phyloP scores from a whole-genome alignment of 2,113 vertebrate genomes.

The Dascyllus trimaculatus region DNA sequence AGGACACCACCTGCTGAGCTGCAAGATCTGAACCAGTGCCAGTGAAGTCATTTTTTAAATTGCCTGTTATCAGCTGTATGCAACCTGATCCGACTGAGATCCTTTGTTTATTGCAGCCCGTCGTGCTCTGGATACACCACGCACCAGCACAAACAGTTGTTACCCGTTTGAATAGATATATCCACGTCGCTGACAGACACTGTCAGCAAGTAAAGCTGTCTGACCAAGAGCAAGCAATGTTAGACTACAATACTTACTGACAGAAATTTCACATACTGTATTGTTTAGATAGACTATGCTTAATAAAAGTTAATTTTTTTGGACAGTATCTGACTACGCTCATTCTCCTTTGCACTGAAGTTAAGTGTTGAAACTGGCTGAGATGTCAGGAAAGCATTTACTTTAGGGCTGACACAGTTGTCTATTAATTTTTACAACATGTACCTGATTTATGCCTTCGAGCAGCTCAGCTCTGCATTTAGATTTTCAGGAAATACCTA shows the following conservation, averaged over 20 bases:
- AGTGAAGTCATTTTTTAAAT: constrained; percentile 8
- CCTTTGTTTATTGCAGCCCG: background rate
- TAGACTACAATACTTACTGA: too few relatives aligned
- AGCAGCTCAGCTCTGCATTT: background rate
- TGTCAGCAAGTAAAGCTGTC: background rate
- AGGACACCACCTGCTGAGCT: constrained; percentile 1
- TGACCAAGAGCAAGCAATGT: background rate
- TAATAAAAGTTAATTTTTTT: too few relatives aligned
- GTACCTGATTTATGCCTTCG: background rate
- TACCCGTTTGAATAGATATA: constrained; percentile 5
- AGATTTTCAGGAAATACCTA: background rate
- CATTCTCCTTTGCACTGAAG: too few relatives aligned
- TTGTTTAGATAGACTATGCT: too few relatives aligned
- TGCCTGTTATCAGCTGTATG: background rate
- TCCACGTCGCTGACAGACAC: background rate
- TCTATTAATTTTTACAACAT: too few relatives aligned
- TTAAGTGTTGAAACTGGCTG: too few relatives aligned
- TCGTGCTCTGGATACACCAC: background rate
- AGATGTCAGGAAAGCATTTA: too few relatives aligned
- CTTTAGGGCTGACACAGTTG: too few relatives aligned
- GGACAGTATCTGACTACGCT: too few relatives aligned
- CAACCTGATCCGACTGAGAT: background rate
- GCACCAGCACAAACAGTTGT: background rate
- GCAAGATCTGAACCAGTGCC: background rate
- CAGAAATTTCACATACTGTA: too few relatives aligned